Evolutionary conservation across 2,888 invertebrate genomes (phyloP).

Genomic region (Thymelicus acteon): DNA sequence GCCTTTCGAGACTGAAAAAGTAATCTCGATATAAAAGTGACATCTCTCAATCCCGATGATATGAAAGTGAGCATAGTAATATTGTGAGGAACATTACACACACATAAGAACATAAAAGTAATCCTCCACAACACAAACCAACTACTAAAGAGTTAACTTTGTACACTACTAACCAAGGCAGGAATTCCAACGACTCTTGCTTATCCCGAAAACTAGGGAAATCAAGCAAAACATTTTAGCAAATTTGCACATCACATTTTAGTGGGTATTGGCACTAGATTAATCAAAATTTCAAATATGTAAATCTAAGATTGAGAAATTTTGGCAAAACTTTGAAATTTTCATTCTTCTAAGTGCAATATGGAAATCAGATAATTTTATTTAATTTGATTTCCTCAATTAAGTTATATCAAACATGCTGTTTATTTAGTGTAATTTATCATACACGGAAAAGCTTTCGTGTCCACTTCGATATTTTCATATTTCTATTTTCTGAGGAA

Average conservation of each 20-base stretch:
- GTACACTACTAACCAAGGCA: constrained; percentile 91
- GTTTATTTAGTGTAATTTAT: constrained; percentile 4
- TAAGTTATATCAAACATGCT: constrained; percentile 20
- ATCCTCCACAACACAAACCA: constrained; percentile 49
- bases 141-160: constrained; percentile 69
- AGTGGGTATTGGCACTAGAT: constrained; percentile 28
- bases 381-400: constrained; percentile 17
- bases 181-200: constrained; percentile 90
- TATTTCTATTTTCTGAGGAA: not conserved
- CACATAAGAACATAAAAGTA: constrained; percentile 35
- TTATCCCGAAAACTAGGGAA: constrained; percentile 92
- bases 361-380: not conserved
- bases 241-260: constrained; percentile 34
- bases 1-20: constrained; percentile 19
- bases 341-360: constrained; percentile 9
- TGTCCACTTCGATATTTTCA: constrained; percentile 5
- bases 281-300: constrained; percentile 30
- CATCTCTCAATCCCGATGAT: constrained; percentile 17
- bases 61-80: constrained; percentile 9
- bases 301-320: not conserved
- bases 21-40: not conserved
- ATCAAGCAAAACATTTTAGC: constrained; percentile 75
- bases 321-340: constrained; percentile 17
- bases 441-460: not conserved
- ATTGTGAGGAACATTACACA: constrained; percentile 19